Evolutionary conservation across 2,113 vertebrate species (phyloP), one percentile per base, ranked within the genome.

Genomic region (Catharus fuscescens): DNA sequence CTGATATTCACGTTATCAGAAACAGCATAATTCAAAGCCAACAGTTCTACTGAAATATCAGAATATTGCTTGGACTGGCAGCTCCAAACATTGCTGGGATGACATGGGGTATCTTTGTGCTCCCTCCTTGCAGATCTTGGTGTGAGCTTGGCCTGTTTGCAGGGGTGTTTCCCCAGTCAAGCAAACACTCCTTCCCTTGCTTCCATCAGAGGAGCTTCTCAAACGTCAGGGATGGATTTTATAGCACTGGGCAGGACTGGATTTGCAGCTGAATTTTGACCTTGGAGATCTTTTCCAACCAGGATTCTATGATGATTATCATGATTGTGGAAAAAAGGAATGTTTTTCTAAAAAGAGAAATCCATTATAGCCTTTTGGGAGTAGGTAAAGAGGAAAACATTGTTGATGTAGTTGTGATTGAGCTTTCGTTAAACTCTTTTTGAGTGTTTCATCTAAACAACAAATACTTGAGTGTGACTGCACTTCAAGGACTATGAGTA

Each of bases 1-100:
- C n/a, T 6, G 20, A 8, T 29, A 15, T 1, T 19, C 6, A 0
- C 4, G 15, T 24, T n/a, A 1, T 5, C 11, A n/a, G 47, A 28
- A 28, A 21, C 38, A 32, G 16, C 29, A 8, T 6, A 4, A 50
- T 38, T 71, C 18, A 15, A 14, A 82, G 48, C 4, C 16, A 31
- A 7, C 1, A 10, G 7, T 52, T 32, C 15, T 54, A 1, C 36
- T 52, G 48, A 47, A 53, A 10, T 28, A 2, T 1, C 31, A 23
- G 19, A 19, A 2, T 21, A 4, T 18, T 48, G n/a, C 31, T 66
- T 29, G 47, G 42, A 5, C 9, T 15, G 24, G 56, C 38, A 50
- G 42, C 56, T 66, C 67, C 23, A 21, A 3, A 13, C 11, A 1
- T 19, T 73, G 13, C 31, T 77, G 54, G 38, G 16, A 17, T 17